Evolutionary conservation across 2,113 vertebrate species (phyloP), one percentile per base, ranked within the genome.

Genomic region (Xiphias gladius): DNA sequence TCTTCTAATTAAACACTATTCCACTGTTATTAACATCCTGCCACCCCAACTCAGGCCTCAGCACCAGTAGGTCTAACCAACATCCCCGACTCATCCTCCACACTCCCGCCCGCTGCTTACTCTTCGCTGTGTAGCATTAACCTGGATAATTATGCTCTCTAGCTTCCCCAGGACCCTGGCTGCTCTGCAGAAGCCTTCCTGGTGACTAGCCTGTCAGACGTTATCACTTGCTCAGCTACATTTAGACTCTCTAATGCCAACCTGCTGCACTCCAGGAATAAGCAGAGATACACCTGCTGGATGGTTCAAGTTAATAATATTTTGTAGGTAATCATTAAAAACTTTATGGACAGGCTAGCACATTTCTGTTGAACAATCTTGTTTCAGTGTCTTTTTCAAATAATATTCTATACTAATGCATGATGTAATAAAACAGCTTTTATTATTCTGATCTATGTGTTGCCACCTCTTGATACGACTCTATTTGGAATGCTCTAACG

Each of bases 1-100:
- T 97, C 96, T 94, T 97, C 98, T 99, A 98, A 99, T 99, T 99
- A 99, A 99, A 98, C 98, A 97, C 97, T 96, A 97, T 97, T 98
- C 96, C 96, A 92, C 96, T 95, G 96, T 97, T 97, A 98, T 99
- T 99, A 99, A 97, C 97, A 97, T 97, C 96, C 94, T 96, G 88
- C 91, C 90, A 92, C 79, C 83, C 82, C 22, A 80, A 54, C 89
- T 79, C 79, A 77, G 84, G 84, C 59, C 85, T 82, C 79, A 80
- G 88, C 76, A 41, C 77, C 84, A 89, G 83, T 83, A 73, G 86
- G 75, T 91, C 76, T 76, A 78, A 87, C 86, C 76, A 86, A 64
- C 83, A 72, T 76, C 86, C 71, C 66, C 28, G 13, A 79, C 83
- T 87, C 88, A 52, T 79, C 75, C 13, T 70, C 84, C 67, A 48